A percentile compares a stretch with the other conserved stretches of the same genome.
phyloP scores from a whole-genome alignment of 2,797 vertebrate genomes.

The Anguilla anguilla region DNA sequence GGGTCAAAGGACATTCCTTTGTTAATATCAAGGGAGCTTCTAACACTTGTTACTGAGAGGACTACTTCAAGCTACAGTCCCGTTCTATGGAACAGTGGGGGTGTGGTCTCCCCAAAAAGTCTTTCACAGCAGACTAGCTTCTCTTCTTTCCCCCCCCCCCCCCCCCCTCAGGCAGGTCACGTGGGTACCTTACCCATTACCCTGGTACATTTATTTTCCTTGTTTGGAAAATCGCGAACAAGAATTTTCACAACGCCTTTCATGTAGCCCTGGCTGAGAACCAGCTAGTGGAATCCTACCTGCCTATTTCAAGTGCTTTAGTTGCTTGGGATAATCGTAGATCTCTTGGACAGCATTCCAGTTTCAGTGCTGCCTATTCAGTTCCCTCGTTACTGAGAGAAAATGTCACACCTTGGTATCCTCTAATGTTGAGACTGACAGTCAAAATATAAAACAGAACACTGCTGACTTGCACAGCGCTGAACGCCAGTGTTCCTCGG shows the following conservation, averaged over 20 bases:
- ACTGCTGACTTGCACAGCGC: not conserved
- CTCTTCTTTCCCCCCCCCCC: not conserved
- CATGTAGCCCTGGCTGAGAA: slow-evolving; percentile 27
- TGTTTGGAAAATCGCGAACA: slow-evolving; percentile 28
- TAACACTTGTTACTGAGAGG: not conserved
- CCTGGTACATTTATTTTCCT: not conserved
- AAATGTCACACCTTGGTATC: not conserved
- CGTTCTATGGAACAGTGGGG: not conserved
- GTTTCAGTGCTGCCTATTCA: slow-evolving; percentile 44
- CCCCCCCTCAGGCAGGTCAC: not conserved
- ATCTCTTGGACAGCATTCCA: slow-evolving; percentile 59
- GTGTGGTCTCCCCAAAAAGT: not conserved
- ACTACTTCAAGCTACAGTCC: not conserved
- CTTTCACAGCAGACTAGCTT: not conserved
- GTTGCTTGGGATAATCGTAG: slow-evolving; percentile 68
- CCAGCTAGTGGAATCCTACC: slow-evolving; percentile 42
- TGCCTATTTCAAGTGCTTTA: slow-evolving; percentile 66
- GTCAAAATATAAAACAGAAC: not conserved
- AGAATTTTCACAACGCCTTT: slow-evolving; percentile 55
- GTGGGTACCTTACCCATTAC: not conserved
- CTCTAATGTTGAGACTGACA: not conserved
- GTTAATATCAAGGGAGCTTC: not conserved
- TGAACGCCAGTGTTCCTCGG: not conserved
- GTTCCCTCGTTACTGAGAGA: not conserved
- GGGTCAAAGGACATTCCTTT: not conserved